A percentile compares a stretch with the other conserved stretches of the same genome.
Evolutionary conservation across 2,113 vertebrate genomes (phyloP).

Genomic region (Gymnocephalus cernua): DNA sequence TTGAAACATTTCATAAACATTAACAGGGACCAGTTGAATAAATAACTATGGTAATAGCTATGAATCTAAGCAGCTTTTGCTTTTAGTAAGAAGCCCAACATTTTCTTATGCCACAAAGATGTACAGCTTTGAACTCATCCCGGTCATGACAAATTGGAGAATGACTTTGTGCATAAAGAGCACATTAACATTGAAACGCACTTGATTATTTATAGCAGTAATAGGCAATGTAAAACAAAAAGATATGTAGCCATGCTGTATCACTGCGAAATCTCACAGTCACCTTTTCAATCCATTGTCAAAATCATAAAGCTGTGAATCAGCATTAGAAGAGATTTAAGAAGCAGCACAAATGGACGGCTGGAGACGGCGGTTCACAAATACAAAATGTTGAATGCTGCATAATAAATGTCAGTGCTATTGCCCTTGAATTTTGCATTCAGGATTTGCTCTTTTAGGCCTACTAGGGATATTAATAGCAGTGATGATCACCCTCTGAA

Average conservation of each 20-base stretch:
- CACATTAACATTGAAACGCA: constrained; percentile 26
- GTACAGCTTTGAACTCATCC: not conserved
- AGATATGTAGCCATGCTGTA: not conserved
- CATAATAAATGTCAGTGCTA: constrained; percentile 17
- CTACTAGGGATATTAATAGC: constrained; percentile 53
- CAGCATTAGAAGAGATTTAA: not conserved
- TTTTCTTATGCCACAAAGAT: constrained; percentile 17
- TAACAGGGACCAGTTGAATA: not conserved
- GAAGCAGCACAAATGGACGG: not conserved
- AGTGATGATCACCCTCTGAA: constrained; percentile 28
- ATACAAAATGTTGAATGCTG: constrained; percentile 4
- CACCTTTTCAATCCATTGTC: not conserved
- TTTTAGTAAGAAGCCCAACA: not conserved
- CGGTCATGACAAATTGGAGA: not conserved
- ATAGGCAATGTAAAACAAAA: not conserved
- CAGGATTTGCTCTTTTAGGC: constrained; percentile 2
- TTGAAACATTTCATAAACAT: not conserved
- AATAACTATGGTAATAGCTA: constrained; percentile 4
- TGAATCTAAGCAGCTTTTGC: constrained; percentile 13
- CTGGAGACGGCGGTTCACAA: not conserved
- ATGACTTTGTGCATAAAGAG: constrained; percentile 5
- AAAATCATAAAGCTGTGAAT: constrained; percentile 22
- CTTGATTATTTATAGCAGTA: constrained; percentile 32
- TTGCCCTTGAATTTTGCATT: constrained; percentile 31
- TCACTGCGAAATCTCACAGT: not conserved